phyloP scores from a whole-genome alignment of 2,888 invertebrate genomes.

The Notocelia uddmanniana region DNA sequence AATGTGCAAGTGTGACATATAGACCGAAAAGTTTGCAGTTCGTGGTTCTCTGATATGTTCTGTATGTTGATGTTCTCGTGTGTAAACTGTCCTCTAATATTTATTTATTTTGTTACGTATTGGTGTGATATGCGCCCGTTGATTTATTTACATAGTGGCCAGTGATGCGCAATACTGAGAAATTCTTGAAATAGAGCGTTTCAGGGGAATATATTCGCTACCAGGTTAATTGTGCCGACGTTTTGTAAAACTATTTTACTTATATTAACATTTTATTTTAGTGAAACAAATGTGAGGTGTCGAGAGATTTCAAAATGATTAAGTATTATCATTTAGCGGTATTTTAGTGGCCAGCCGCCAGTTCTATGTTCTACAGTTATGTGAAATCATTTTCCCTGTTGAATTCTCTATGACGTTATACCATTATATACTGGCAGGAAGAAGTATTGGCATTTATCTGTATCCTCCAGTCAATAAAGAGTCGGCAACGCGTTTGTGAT shows the following conservation, averaged over 20 bases:
- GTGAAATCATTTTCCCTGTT: too few relatives aligned
- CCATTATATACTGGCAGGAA: too few relatives aligned
- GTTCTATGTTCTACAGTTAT: too few relatives aligned
- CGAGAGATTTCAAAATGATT: background rate
- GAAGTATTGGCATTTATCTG: too few relatives aligned
- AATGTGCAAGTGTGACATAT: too few relatives aligned
- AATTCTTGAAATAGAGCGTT: slow-evolving; percentile 35
- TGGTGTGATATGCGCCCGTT: slow-evolving; percentile 3
- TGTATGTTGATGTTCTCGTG: too few relatives aligned
- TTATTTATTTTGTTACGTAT: background rate
- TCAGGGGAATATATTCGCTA: background rate
- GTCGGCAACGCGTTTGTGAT: too few relatives aligned
- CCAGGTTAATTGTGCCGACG: background rate
- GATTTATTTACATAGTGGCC: slow-evolving; percentile 19
- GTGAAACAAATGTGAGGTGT: background rate
- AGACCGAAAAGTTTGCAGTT: background rate
- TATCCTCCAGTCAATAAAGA: too few relatives aligned
- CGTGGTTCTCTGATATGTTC: too few relatives aligned
- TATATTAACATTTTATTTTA: background rate
- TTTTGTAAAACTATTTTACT: background rate
- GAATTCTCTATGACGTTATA: too few relatives aligned
- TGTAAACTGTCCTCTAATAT: background rate
- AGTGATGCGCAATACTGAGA: slow-evolving; percentile 28
- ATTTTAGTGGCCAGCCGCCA: too few relatives aligned
- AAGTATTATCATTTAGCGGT: too few relatives aligned